phyloP scores from a whole-genome alignment of 2,113 vertebrate genomes.

The Esox niger region DNA sequence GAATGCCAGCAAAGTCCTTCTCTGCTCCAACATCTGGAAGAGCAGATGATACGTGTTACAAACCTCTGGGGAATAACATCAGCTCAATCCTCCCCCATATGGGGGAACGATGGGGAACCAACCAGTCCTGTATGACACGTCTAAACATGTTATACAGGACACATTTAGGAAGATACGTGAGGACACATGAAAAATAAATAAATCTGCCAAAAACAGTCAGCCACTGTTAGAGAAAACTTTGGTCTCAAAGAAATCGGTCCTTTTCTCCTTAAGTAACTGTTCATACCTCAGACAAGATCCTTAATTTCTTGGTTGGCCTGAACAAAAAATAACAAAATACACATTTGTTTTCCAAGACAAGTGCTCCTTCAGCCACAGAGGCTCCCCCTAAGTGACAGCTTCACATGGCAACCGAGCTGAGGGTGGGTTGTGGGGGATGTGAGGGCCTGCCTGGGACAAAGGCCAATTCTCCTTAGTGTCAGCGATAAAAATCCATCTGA shows the following conservation, averaged over 20 bases:
- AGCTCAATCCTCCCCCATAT: not conserved
- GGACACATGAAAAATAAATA: too few species aligned
- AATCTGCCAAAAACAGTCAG: too few species aligned
- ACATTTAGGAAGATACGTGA: too few species aligned
- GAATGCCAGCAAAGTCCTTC: not conserved
- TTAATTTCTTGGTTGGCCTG: too few species aligned
- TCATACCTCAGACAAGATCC: too few species aligned
- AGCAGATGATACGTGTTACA: not conserved
- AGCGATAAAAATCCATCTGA: conserved; percentile 97
- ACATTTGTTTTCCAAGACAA: not conserved
- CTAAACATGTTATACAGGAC: too few species aligned
- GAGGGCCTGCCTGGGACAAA: conserved; percentile 58
- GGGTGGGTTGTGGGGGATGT: conserved; percentile 16
- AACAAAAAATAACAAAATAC: not conserved
- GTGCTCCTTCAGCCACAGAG: conserved; percentile 36
- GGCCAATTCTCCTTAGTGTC: conserved; percentile 92
- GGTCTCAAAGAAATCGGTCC: too few species aligned
- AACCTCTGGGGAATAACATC: not conserved
- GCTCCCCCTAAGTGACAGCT: conserved; percentile 13
- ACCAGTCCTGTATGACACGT: not conserved
- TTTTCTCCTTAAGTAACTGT: too few species aligned
- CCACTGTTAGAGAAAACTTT: too few species aligned
- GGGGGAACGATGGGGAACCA: not conserved
- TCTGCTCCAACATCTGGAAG: not conserved
- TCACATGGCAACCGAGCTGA: not conserved